Base-by-base conservation (phyloP, 35 echinoderm and acorn worm species). In the Anneissia japonica region DNA sequence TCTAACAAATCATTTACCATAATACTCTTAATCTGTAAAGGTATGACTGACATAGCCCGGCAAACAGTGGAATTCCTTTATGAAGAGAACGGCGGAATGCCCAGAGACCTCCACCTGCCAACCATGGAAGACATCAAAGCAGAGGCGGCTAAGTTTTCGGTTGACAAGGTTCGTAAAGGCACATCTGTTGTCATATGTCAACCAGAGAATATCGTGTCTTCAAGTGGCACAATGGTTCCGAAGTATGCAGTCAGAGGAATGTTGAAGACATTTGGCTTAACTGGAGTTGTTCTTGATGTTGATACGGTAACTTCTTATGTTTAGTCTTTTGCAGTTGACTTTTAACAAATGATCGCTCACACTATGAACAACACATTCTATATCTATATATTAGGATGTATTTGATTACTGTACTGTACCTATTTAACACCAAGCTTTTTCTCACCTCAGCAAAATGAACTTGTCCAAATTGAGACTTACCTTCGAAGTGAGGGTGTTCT, bases 31-130 rank as follows among this genome's bases (percentile, higher is more conserved):
- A n/a, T n/a, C n/a, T n/a, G n/a, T 76, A 30, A 12, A 93, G 92
- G 92, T 43, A 93, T 93, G 92, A 90, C 92, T 5, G 92, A 93
- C 85, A 93, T 93, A 7, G 92, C 92, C 34, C 77, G 92, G 12
- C 92, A 93, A 41, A 93, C 92, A 6, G 92, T 93, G 5, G 92
- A 93, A 39, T 93, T 93, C 77, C 82, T 93, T 26, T 93, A 89
- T 23, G 91, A 93, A 32, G 91, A 93, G 82, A 93, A 93, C 56
- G 91, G 91, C 34, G 91, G 91, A 10, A 93, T 93, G 81, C 91
- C 91, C 7, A 74, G 91, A 14, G 91, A 93, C 37, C 86, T 93
- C 36, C 91, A 93, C 85, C 86, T 93, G 10, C 86, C 91, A 0
- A 93, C 91, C 46, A 93, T 93, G 29, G 91, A 93, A 33, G 91